These are phyloP conservation scores for Drosophila helvetica DNA, from an alignment of 2,888 invertebrate genomes.

Conservation along the genomic window DNA sequence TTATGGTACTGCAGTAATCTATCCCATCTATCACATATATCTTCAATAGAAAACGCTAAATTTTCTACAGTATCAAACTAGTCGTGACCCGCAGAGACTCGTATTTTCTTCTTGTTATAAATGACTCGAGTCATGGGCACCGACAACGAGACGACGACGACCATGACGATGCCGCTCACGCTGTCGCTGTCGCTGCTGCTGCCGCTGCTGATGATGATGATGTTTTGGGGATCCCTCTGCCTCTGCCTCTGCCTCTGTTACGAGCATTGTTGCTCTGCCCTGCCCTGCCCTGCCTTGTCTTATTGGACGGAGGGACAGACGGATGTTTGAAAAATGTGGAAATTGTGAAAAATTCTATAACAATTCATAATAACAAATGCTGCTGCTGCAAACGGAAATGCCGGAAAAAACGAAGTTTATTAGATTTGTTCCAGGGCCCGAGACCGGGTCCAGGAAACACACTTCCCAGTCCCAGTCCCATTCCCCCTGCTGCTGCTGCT, in stretches of 20 bases:
- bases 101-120: slow-evolving; percentile 45
- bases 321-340: slow-evolving; percentile 50
- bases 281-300: too few relatives aligned
- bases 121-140: slow-evolving; percentile 42
- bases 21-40: too few relatives aligned
- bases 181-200: slow-evolving; percentile 1
- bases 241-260: background rate
- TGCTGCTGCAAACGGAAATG: slow-evolving; percentile 44
- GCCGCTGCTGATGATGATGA: slow-evolving; percentile 11
- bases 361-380: slow-evolving; percentile 40
- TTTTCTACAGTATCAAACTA: background rate
- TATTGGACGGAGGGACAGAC: background rate
- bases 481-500: too few relatives aligned
- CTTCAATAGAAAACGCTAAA: too few relatives aligned
- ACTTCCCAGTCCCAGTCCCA: too few relatives aligned
- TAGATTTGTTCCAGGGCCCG: slow-evolving; percentile 52
- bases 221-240: background rate
- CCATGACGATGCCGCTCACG: slow-evolving; percentile 30
- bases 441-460: slow-evolving; percentile 9
- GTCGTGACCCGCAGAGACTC: background rate
- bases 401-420: slow-evolving; percentile 51
- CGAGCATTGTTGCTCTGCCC: slow-evolving; percentile 5
- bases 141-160: slow-evolving; percentile 30
- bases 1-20: too few relatives aligned
- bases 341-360: slow-evolving; percentile 58